Conservation (phyloP, 2,113 vertebrate genomes). For the Phrynocephalus versicolor region DNA sequence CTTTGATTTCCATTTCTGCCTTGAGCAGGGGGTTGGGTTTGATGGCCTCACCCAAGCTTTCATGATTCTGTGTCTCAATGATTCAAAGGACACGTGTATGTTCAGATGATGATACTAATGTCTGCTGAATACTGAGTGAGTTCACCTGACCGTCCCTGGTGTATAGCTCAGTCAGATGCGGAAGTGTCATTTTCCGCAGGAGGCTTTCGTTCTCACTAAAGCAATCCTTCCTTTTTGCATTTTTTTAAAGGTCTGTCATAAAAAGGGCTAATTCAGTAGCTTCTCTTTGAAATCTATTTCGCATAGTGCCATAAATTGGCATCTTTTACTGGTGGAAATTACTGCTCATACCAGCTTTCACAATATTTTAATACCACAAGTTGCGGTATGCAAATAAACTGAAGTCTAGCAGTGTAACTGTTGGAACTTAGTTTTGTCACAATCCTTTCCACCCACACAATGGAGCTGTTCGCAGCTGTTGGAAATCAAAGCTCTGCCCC, state of each 20-base stretch:
- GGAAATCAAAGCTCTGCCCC: slow-evolving; percentile 31
- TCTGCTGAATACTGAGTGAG: background rate
- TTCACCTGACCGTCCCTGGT: background rate
- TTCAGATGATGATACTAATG: background rate
- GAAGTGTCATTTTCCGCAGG: slow-evolving; percentile 8
- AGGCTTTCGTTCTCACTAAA: background rate
- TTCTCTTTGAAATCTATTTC: slow-evolving; percentile 34
- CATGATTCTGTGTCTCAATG: too few species aligned
- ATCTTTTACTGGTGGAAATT: slow-evolving; percentile 57
- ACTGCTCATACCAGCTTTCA: slow-evolving; percentile 53
- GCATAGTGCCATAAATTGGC: slow-evolving; percentile 47
- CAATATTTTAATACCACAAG: slow-evolving; percentile 62
- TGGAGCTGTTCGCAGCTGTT: slow-evolving; percentile 46
- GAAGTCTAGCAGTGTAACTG: slow-evolving; percentile 47
- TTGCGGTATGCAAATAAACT: slow-evolving; percentile 63
- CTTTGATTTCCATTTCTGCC: too few species aligned
- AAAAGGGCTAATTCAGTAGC: slow-evolving; percentile 41
- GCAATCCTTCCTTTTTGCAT: background rate
- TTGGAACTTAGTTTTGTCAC: slow-evolving; percentile 55
- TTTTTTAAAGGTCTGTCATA: background rate
- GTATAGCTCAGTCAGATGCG: background rate
- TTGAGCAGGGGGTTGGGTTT: too few species aligned
- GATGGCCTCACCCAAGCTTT: too few species aligned
- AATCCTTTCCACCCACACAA: slow-evolving; percentile 40
- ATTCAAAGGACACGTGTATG: too few species aligned